A percentile compares a stretch with the other conserved stretches of the same genome.
Evolutionary conservation across 1,140 invertebrate species (phyloP).

Genomic region (Fopius arisanus): DNA sequence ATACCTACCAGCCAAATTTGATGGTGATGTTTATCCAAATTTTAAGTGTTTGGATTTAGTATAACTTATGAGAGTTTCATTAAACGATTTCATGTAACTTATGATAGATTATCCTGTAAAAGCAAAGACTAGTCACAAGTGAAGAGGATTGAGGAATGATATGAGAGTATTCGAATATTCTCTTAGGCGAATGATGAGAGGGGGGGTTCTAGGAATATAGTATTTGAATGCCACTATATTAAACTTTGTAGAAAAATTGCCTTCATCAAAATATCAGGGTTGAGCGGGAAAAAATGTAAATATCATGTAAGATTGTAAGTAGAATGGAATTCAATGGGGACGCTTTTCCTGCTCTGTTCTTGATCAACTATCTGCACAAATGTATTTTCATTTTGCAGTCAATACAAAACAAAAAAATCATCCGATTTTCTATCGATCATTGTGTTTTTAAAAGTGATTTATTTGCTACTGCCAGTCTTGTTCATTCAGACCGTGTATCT

Average conservation of each 20-base stretch:
- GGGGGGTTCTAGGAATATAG: too few relatives aligned
- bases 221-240: too few relatives aligned
- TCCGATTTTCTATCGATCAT: not conserved
- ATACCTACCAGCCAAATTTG: not conserved
- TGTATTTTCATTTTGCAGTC: not conserved
- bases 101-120: not conserved
- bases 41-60: not conserved
- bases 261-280: not conserved
- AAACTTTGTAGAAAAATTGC: not conserved
- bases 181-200: too few relatives aligned
- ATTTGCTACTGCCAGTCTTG: constrained; percentile 11
- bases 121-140: not conserved
- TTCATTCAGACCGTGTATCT: constrained; percentile 1
- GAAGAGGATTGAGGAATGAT: not conserved
- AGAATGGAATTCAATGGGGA: not conserved
- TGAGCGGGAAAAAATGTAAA: not conserved
- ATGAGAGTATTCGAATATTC: too few relatives aligned
- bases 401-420: not conserved
- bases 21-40: not conserved
- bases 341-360: not conserved
- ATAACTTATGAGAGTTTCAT: not conserved
- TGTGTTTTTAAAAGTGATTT: not conserved
- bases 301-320: not conserved
- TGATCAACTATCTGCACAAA: not conserved
- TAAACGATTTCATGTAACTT: not conserved